Base-by-base conservation (phyloP, 92 coral and sea anemone genomes). In the Zoanthus solanderi region DNA sequence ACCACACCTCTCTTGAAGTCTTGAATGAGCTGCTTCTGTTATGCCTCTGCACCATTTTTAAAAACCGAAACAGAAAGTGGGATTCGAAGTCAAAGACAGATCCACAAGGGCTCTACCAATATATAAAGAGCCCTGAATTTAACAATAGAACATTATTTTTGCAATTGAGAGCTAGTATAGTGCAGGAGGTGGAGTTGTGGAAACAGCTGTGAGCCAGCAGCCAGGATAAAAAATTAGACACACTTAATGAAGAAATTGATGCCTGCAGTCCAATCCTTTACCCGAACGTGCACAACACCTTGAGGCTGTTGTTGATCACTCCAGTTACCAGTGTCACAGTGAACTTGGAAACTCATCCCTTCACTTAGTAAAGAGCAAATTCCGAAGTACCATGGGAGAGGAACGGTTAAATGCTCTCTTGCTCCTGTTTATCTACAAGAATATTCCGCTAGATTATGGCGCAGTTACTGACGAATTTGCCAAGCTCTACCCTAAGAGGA, bases 1-100 rank as follows among this genome's bases (percentile, higher is more conserved):
- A 89, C 67, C 90, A 85, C 82, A 92, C 92, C 29, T 80, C 90
- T 52, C 84, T 92, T 73, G 89, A 92, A 89, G 92, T 81, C 85
- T 89, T 89, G 44, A 91, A 86, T 78, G 76, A 90, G 50, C 74
- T 87, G 16, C 87, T 90, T 45, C 84, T 87, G 80, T 46, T 87
- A 28, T 87, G 93, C 44, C 80, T 90, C 47, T 84, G 67, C n/a
- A 90, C 71, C n/a, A 87, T 90, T 72, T 87, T 42, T 53, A 84
- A 47, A 44, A 69, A 87, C 76, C 67, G 80, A 87, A 75, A 65
- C 75, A 72, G 83, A 53, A 79, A 86, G 14, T 90, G 90, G 93
- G 93, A 86, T 80, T 86, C 84, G 50, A 90, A 90, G 85, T 87
- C 88, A 0, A 90, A 75, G 93, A 90, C 88, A 9, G 90, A 90